These are phyloP conservation scores for Oscheius myriophilus DNA, from an alignment of 2,888 invertebrate genomes.

Conservation along the genomic window DNA sequence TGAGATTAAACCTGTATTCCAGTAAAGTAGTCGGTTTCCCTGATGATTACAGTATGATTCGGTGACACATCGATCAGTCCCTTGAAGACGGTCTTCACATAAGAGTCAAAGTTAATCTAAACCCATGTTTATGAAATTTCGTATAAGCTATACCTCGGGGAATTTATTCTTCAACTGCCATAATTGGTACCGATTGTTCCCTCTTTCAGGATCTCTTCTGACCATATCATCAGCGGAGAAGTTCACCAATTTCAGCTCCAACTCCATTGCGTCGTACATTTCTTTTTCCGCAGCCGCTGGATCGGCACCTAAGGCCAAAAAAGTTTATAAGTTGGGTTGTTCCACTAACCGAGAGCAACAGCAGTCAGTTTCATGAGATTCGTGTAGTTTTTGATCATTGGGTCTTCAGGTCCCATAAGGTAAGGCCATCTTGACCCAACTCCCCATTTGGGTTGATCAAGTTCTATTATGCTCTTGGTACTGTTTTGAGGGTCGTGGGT, in stretches of 20 bases:
- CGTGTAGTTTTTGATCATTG: conserved; percentile 66
- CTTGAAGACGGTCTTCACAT: conserved; percentile 57
- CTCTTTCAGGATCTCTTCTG: conserved; percentile 63
- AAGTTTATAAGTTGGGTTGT: background rate
- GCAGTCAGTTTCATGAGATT: conserved; percentile 62
- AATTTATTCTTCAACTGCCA: conserved; percentile 56
- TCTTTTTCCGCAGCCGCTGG: conserved; percentile 50
- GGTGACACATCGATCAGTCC: conserved; percentile 53
- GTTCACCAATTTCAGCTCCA: conserved; percentile 64
- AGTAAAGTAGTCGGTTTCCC: conserved; percentile 64
- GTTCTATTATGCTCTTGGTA: conserved; percentile 55
- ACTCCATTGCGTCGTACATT: conserved; percentile 64
- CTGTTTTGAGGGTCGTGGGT: conserved; percentile 68
- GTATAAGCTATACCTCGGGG: conserved; percentile 46
- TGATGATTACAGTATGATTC: conserved; percentile 64
- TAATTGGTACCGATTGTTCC: conserved; percentile 63
- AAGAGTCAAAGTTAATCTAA: conserved; percentile 62
- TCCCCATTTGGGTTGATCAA: conserved; percentile 68
- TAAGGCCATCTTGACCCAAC: conserved; percentile 64
- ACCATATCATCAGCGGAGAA: conserved; percentile 65
- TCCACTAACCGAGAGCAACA: conserved; percentile 42
- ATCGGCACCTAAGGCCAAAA: conserved; percentile 53
- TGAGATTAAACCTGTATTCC: conserved; percentile 54
- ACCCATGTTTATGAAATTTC: conserved; percentile 1
- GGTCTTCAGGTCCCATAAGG: conserved; percentile 59